These are phyloP conservation scores for Diarsia mendica DNA, from an alignment of 2,888 invertebrate genomes.

Conservation along the genomic window DNA sequence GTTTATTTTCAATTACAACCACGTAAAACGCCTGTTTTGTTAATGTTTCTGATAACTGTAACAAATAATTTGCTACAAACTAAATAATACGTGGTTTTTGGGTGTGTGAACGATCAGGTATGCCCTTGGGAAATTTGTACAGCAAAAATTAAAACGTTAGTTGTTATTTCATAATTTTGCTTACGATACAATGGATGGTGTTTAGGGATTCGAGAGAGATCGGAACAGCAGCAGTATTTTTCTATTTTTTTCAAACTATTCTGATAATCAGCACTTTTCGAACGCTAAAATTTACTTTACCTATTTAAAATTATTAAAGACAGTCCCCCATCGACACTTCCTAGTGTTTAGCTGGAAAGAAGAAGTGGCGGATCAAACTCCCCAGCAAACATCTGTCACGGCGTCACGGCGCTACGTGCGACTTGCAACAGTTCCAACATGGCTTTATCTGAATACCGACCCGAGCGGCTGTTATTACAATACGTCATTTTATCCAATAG, in stretches of 20 bases:
- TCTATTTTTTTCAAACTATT: too few relatives aligned
- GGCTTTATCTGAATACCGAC: too few relatives aligned
- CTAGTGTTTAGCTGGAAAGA: too few relatives aligned
- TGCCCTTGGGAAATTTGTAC: not conserved
- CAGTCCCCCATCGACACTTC: too few relatives aligned
- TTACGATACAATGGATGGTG: not conserved
- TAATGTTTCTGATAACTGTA: not conserved
- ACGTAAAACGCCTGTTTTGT: not conserved
- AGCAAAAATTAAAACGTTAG: not conserved
- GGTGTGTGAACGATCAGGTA: not conserved
- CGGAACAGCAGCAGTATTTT: not conserved
- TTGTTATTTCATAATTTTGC: not conserved
- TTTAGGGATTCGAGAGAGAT: not conserved
- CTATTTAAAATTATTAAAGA: too few relatives aligned
- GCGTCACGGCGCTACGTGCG: not conserved
- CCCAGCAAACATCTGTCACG: too few relatives aligned
- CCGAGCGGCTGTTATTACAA: too few relatives aligned
- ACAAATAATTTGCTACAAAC: not conserved
- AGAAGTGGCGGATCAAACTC: too few relatives aligned
- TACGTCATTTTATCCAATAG: too few relatives aligned
- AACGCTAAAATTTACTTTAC: too few relatives aligned
- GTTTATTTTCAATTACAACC: not conserved
- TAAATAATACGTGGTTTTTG: not conserved
- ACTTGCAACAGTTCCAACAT: not conserved
- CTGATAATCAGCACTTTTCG: too few relatives aligned